Evolutionary conservation across 1,140 invertebrate species (phyloP).

Genomic region (Oreohelix idahoensis): DNA sequence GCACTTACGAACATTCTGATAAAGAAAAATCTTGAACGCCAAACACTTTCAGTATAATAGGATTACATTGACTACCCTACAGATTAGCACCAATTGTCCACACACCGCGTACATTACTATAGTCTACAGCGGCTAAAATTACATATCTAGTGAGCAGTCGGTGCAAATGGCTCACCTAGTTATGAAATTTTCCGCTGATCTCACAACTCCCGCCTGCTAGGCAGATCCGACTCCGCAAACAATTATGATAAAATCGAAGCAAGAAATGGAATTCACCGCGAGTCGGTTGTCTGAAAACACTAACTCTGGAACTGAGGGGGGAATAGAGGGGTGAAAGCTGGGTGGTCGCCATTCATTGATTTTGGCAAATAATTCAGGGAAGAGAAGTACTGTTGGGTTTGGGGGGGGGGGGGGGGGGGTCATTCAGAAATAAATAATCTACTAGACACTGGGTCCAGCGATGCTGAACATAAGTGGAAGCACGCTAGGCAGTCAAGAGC

Average conservation of each 20-base stretch:
- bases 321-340: no score
- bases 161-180: no score
- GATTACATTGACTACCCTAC: background rate
- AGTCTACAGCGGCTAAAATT: no score
- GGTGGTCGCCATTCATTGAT: background rate
- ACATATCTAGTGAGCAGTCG: no score
- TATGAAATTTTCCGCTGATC: background rate
- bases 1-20: conserved; percentile 12
- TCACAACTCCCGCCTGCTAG: background rate
- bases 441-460: no score
- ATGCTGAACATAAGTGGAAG: no score
- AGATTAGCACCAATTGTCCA: background rate
- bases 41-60: background rate
- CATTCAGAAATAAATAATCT: background rate
- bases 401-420: no score
- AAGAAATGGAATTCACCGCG: conserved; percentile 2
- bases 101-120: no score
- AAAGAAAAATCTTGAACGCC: no score
- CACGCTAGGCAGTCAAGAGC: no score
- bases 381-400: background rate
- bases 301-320: background rate
- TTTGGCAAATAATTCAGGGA: background rate
- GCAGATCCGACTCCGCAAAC: background rate
- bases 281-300: background rate
- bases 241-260: background rate